These are phyloP conservation scores for Phortica magna DNA, from an alignment of 2,888 invertebrate genomes.

Conservation along the genomic window DNA sequence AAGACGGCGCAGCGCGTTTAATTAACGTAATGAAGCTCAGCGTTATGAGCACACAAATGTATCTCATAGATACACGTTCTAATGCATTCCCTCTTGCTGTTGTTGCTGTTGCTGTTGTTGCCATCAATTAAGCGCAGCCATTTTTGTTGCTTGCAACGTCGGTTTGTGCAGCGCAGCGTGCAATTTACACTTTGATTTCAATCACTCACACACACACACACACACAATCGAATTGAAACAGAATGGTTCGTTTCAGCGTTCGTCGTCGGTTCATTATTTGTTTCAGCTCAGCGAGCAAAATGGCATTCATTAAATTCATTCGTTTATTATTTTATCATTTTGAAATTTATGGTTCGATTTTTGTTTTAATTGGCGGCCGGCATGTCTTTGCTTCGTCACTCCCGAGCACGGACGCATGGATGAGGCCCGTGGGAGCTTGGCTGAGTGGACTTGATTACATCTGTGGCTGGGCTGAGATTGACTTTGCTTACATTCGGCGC, in stretches of 20 bases:
- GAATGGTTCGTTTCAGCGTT: neutral
- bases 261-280: conserved; percentile 3
- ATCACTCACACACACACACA: conserved; percentile 51
- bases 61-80: conserved; percentile 47
- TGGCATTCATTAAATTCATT: conserved; percentile 18
- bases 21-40: conserved; percentile 67
- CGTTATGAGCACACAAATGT: conserved; percentile 50
- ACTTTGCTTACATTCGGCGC: no score
- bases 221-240: neutral
- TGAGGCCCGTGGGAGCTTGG: neutral
- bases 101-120: neutral
- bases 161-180: conserved; percentile 51
- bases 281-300: conserved; percentile 14
- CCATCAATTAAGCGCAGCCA: conserved; percentile 64
- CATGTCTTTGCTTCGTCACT: conserved; percentile 7
- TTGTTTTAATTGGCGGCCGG: conserved; percentile 54
- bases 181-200: conserved; percentile 71
- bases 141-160: conserved; percentile 47
- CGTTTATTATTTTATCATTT: conserved; percentile 67
- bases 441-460: no score
- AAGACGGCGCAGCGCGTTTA: conserved; percentile 54
- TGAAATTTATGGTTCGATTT: conserved; percentile 55
- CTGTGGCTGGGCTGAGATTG: no score
- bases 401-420: neutral
- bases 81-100: neutral